phyloP scores from a whole-genome alignment of 2,888 invertebrate genomes.

The Orchesella flavescens region DNA sequence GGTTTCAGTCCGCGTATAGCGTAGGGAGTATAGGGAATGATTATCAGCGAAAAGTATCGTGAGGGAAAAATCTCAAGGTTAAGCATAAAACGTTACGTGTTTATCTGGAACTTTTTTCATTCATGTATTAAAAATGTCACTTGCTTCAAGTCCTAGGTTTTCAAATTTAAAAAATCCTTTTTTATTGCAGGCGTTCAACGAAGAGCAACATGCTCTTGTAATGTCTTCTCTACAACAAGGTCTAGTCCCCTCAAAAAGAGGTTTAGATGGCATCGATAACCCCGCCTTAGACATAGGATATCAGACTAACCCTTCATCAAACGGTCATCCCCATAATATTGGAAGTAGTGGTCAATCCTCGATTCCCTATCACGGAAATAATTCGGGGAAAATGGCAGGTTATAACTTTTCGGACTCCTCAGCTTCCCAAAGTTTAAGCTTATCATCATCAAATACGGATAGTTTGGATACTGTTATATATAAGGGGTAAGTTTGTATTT shows the following conservation, averaged over 20 bases:
- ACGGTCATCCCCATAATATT: slow-evolving; percentile 46
- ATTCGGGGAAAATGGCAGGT: slow-evolving; percentile 62
- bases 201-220: slow-evolving; percentile 66
- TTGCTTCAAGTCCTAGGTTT: no score
- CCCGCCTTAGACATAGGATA: slow-evolving; percentile 66
- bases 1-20: slow-evolving; percentile 1
- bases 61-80: no score
- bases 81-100: no score
- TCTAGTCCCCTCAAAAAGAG: slow-evolving; percentile 41
- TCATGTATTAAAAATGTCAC: no score
- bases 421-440: slow-evolving; percentile 69
- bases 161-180: not conserved
- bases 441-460: slow-evolving; percentile 71
- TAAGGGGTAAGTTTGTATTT: slow-evolving; percentile 64
- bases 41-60: no score
- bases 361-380: slow-evolving; percentile 7
- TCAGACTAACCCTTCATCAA: slow-evolving; percentile 31
- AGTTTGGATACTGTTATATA: slow-evolving; percentile 72
- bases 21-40: no score
- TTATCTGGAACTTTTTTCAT: no score
- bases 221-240: slow-evolving; percentile 69
- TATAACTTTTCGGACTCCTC: slow-evolving; percentile 67
- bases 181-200: slow-evolving; percentile 69
- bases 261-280: slow-evolving; percentile 68
- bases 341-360: slow-evolving; percentile 13